A percentile compares a stretch with the other conserved stretches of the same genome.
Conservation (phyloP, 2,113 vertebrate species). For the Tylochromis polylepis region DNA sequence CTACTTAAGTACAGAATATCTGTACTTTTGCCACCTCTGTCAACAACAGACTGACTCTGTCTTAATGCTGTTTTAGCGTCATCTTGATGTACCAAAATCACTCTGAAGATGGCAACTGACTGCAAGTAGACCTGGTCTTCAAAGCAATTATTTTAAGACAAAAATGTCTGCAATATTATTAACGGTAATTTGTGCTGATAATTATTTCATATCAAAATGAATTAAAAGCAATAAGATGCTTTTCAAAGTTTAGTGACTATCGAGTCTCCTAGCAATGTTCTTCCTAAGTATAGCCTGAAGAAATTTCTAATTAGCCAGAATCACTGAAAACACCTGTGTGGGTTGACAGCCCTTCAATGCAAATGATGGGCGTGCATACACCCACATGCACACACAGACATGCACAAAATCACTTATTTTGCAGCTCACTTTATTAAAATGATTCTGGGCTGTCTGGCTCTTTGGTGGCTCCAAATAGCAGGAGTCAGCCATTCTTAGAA, state of each 20-base stretch:
- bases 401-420: not conserved
- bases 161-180: not conserved
- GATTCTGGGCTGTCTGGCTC: not conserved
- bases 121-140: not conserved
- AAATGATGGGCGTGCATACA: not conserved
- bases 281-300: not conserved
- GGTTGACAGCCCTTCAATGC: not conserved
- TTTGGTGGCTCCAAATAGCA: not conserved
- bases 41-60: not conserved
- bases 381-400: not conserved
- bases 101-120: not conserved
- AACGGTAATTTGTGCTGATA: not conserved
- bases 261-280: not conserved
- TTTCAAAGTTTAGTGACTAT: not conserved
- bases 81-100: accelerated
- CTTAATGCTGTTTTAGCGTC: not conserved
- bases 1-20: not conserved
- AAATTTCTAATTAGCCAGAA: not conserved
- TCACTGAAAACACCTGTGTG: conserved; percentile 1
- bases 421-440: not conserved
- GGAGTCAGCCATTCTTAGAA: not conserved
- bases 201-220: not conserved
- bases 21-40: not conserved
- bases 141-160: not conserved
- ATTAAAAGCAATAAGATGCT: not conserved